phyloP scores from a whole-genome alignment of 2,113 vertebrate genomes.

The Daubentonia madagascariensis region DNA sequence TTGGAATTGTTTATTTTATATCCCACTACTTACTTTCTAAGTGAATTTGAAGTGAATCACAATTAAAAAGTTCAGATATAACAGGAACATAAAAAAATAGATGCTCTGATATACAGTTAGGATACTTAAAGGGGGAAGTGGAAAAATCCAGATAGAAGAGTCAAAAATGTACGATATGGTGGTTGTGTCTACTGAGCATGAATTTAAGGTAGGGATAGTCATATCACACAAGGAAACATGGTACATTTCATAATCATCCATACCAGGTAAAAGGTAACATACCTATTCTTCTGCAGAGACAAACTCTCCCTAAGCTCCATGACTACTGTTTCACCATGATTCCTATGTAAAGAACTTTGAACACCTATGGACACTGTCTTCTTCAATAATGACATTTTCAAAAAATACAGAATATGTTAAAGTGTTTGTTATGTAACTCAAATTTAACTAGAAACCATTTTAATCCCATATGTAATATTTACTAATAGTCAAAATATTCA shows the following conservation, averaged over 20 bases:
- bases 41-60: not conserved
- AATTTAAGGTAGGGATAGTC: not conserved
- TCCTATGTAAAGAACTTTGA: not conserved
- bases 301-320: not conserved
- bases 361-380: not conserved
- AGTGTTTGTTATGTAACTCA: not conserved
- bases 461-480: not conserved
- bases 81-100: not conserved
- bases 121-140: not conserved
- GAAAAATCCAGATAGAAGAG: not conserved
- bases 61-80: not conserved
- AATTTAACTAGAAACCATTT: not conserved
- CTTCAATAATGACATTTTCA: not conserved
- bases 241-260: not conserved
- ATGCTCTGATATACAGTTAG: not conserved
- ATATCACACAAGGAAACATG: not conserved
- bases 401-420: not conserved
- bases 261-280: not conserved
- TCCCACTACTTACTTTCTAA: not conserved
- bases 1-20: not conserved
- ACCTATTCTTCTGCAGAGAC: not conserved
- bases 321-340: not conserved
- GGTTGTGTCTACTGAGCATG: not conserved
- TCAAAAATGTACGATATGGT: not conserved
- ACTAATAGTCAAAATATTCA: not conserved